A percentile compares a stretch with the other conserved stretches of the same genome.
Evolutionary conservation across 2,797 vertebrate genomes (phyloP).

Genomic region (Hoplostethus atlanticus): DNA sequence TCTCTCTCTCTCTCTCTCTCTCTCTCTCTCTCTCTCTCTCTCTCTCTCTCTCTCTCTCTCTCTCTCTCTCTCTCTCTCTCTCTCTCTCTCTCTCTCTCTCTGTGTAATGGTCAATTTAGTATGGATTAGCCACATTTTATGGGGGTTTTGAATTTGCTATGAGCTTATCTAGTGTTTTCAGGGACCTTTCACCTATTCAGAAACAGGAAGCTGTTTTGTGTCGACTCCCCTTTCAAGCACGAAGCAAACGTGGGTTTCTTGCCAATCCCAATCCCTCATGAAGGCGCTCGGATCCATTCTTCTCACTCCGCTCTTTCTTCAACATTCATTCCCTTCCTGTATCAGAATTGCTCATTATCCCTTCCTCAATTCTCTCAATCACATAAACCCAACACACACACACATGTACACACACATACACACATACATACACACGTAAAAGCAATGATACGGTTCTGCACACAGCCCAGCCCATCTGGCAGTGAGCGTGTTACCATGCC

Average conservation of each 20-base stretch:
- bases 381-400: constrained; percentile 41
- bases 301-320: too few species aligned
- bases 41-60: not conserved
- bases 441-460: constrained; percentile 37
- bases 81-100: not conserved
- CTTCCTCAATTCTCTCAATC: constrained; percentile 5
- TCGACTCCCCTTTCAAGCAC: not conserved
- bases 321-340: not conserved
- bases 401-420: constrained; percentile 24
- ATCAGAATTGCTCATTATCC: constrained; percentile 3
- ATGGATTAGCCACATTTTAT: constrained; percentile 61
- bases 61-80: not conserved
- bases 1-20: too few species aligned
- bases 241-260: not conserved
- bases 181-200: constrained; percentile 38
- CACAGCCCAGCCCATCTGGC: constrained; percentile 57
- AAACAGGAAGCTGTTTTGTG: constrained; percentile 12
- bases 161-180: constrained; percentile 35
- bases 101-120: constrained; percentile 5
- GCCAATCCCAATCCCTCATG: not conserved
- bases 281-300: too few species aligned
- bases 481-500: constrained; percentile 74
- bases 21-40: not conserved
- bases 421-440: constrained; percentile 30
- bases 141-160: constrained; percentile 33